phyloP scores from a whole-genome alignment of 2,797 vertebrate genomes.

The Ptychadena robeensis region DNA sequence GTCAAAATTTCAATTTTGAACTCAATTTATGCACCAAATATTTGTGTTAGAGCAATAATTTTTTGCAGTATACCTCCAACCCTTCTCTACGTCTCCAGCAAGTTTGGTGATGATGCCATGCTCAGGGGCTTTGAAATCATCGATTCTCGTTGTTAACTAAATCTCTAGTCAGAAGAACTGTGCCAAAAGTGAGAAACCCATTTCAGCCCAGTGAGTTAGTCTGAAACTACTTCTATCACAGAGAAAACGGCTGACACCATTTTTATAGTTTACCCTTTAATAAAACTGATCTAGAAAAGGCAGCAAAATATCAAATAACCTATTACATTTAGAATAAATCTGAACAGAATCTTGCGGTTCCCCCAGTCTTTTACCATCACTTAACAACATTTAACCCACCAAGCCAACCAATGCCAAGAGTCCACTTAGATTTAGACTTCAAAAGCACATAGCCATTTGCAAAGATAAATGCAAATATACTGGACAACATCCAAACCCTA shows the following conservation, averaged over 20 bases:
- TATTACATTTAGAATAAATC: constrained; percentile 28
- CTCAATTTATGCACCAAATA: no score
- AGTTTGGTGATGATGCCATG: no score
- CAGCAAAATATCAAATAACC: constrained; percentile 30
- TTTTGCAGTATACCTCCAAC: no score
- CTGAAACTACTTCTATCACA: not conserved
- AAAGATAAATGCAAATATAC: constrained; percentile 8
- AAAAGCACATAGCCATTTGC: constrained; percentile 30
- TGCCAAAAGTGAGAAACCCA: not conserved
- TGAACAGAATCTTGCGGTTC: constrained; percentile 36
- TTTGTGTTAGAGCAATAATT: no score
- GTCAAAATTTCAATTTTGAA: no score
- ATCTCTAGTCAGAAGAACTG: not conserved
- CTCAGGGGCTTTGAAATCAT: no score
- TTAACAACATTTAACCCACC: constrained; percentile 34
- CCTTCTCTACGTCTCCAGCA: no score
- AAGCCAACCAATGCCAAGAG: constrained; percentile 38
- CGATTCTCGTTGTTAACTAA: no score
- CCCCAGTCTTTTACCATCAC: constrained; percentile 34
- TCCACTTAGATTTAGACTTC: constrained; percentile 49
- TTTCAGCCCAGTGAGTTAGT: not conserved
- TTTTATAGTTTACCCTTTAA: not conserved
- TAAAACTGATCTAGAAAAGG: constrained; percentile 6
- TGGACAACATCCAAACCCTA: constrained; percentile 25
- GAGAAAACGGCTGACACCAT: no score